These are phyloP conservation scores for Rhizoglyphus robini DNA, from an alignment of 1,140 invertebrate species.

Conservation along the genomic window DNA sequence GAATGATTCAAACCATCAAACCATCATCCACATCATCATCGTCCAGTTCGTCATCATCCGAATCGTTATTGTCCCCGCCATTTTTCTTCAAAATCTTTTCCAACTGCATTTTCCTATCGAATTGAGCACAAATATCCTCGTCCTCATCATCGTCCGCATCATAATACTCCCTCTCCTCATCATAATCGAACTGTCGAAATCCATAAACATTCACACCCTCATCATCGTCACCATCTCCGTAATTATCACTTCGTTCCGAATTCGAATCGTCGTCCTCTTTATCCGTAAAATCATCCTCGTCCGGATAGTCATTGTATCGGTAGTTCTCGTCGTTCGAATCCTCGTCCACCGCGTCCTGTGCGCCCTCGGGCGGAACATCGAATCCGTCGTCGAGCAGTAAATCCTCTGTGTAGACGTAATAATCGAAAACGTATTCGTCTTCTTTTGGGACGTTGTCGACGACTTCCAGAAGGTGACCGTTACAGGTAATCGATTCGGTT, in stretches of 20 bases:
- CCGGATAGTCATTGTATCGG: conserved; percentile 17
- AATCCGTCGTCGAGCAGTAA: no score
- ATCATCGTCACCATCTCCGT: conserved; percentile 4
- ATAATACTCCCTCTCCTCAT: background rate
- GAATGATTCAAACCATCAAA: no score
- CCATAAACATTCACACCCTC: background rate
- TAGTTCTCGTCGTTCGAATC: conserved; percentile 17
- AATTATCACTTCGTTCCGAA: background rate
- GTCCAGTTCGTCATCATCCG: no score
- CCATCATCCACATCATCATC: no score
- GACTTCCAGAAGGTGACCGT: background rate
- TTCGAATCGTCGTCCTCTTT: background rate
- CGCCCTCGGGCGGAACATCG: background rate
- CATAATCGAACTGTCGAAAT: background rate
- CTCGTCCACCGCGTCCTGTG: background rate
- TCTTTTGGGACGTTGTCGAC: background rate
- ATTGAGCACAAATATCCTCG: background rate
- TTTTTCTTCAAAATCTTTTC: no score
- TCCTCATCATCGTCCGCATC: conserved; percentile 3
- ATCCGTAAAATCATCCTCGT: conserved; percentile 11
- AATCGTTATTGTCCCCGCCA: no score
- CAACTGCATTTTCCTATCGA: no score
- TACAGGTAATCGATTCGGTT: conserved; percentile 5
- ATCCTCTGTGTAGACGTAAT: conserved; percentile 3
- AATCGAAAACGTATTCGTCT: conserved; percentile 3